A percentile compares a stretch with the other conserved stretches of the same genome.
Evolutionary conservation across 2,113 vertebrate genomes (phyloP).

Genomic region (Cyanoderma ruficeps): DNA sequence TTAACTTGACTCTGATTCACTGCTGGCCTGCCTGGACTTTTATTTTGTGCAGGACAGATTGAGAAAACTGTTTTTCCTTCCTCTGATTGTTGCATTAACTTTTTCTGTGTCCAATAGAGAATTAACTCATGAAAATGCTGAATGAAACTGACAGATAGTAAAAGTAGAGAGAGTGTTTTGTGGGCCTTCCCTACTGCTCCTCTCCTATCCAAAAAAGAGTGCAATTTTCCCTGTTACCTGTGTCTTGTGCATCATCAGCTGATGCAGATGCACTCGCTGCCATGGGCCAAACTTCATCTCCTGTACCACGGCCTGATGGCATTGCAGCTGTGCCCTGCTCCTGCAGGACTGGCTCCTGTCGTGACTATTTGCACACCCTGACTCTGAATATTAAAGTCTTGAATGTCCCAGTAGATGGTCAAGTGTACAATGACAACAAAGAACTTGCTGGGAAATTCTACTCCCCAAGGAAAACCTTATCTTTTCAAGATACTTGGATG

Average conservation of each 20-base stretch:
- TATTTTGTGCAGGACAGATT: neutral
- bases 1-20: neutral
- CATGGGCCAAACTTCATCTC: neutral
- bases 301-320: constrained; percentile 8
- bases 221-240: neutral
- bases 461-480: neutral
- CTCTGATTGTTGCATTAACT: neutral
- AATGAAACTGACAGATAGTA: neutral
- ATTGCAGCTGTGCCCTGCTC: neutral
- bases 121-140: neutral
- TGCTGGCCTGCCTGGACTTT: neutral
- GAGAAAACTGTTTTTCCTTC: neutral
- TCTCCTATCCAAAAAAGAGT: neutral
- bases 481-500: neutral
- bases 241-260: neutral
- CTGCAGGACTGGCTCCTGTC: neutral
- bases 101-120: neutral
- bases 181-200: neutral
- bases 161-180: neutral
- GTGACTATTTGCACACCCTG: neutral
- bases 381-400: neutral
- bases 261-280: neutral
- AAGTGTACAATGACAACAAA: neutral
- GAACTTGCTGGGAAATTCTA: neutral
- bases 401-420: neutral